Evolutionary conservation across 2,113 vertebrate genomes (phyloP), one percentile per base, ranked within the genome.

Genomic region (Mola mola): DNA sequence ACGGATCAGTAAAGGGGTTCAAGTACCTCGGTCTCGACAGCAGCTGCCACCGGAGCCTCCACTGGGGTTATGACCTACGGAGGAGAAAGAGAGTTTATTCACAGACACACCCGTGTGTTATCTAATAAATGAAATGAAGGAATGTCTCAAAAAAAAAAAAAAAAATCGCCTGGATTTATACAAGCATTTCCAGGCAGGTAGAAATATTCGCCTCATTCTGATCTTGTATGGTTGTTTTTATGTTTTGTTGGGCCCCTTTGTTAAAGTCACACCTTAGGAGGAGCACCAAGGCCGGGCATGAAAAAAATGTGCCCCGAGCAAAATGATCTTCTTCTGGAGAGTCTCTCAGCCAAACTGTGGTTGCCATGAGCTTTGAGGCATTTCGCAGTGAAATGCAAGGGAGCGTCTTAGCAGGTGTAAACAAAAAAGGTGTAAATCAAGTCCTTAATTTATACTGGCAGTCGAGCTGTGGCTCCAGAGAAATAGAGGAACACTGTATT

Each of bases 1-100:
- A n/a, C n/a, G n/a, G n/a, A n/a, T n/a, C n/a, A n/a, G n/a, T n/a
- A n/a, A n/a, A n/a, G n/a, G n/a, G n/a, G 6, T 20, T 8, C 17
- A 13, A 4, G 29, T 77, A 88, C 86, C 74, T 86, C 58, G n/a
- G 33, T 37, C 34, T 67, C 81, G 36, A 34, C 66, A 49, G 65
- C 44, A 40, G 40, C 37, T 6, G 8, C 62, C 31, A 36, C 47
- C 52, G 72, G 41, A 50, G 51, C 37, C 52, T 77, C 76, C 44
- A 21, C 60, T 61, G 53, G 37, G 15, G 40, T 26, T 64, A n/a
- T 41, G 11, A 72, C 47, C 86, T 86, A 20, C 12, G 25, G 49
- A 24, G 16, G 7, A 43, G 16, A 55, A 17, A 43, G 15, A 15
- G 16, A 19, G 2, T n/a, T n/a, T n/a, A n/a, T n/a, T 29, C 28